A percentile compares a stretch with the other conserved stretches of the same genome.
Conservation (phyloP, 1,140 invertebrate species). For the roundworm (Caenorhabditis elegans) region DNA sequence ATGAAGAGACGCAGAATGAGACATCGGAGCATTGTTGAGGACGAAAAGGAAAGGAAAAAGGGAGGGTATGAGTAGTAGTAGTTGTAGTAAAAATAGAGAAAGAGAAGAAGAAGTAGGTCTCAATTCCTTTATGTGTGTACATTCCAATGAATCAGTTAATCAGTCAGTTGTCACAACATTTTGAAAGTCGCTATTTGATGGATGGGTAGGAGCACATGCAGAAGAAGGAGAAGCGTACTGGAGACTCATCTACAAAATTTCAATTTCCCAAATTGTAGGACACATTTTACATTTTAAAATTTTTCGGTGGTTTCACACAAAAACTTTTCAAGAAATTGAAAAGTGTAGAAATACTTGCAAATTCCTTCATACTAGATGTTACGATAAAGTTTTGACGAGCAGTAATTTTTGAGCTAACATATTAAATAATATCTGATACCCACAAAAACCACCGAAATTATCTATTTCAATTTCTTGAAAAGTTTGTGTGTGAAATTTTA, state of each 20-base stretch:
- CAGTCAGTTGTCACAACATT: slow-evolving; percentile 23
- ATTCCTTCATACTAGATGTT: too few relatives aligned
- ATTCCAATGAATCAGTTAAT: slow-evolving; percentile 26
- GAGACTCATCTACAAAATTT: not conserved
- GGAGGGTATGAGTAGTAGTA: slow-evolving; percentile 29
- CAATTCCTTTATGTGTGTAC: not conserved
- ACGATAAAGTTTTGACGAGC: too few relatives aligned
- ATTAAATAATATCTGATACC: too few relatives aligned
- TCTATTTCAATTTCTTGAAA: too few relatives aligned
- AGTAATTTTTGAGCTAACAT: too few relatives aligned
- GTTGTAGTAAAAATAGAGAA: not conserved
- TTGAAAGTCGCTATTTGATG: not conserved
- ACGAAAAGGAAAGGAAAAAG: slow-evolving; percentile 12
- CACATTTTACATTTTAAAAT: not conserved
- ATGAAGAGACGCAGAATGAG: not conserved
- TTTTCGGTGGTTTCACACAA: too few relatives aligned
- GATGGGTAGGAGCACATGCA: not conserved
- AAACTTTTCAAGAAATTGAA: too few relatives aligned
- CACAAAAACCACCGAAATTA: too few relatives aligned
- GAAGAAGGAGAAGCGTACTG: not conserved
- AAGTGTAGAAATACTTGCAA: too few relatives aligned
- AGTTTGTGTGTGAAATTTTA: not conserved
- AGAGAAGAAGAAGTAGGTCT: slow-evolving; percentile 9
- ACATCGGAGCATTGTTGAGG: slow-evolving; percentile 18
- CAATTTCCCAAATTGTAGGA: not conserved